These are phyloP conservation scores for Excalfactoria chinensis DNA, from an alignment of 2,113 vertebrate genomes.

Conservation along the genomic window DNA sequence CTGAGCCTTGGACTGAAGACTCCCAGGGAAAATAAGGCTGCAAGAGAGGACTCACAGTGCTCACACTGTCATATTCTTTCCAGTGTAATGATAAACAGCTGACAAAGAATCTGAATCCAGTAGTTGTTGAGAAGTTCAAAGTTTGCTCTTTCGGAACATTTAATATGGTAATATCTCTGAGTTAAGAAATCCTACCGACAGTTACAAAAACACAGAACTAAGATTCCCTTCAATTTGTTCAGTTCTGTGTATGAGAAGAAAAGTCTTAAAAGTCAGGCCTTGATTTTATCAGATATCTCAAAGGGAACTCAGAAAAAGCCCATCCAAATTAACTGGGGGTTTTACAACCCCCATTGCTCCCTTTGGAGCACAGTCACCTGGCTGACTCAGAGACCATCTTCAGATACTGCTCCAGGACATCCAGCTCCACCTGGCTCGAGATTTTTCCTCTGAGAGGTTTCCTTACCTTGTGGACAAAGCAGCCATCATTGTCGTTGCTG, in stretches of 20 bases:
- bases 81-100: neutral
- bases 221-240: neutral
- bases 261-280: neutral
- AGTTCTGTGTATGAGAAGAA: neutral
- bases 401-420: too few relatives aligned
- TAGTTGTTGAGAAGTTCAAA: neutral
- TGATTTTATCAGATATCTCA: too few relatives aligned
- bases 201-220: neutral
- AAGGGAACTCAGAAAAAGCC: neutral
- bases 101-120: too few relatives aligned
- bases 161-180: neutral
- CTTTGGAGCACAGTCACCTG: neutral
- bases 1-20: neutral
- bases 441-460: neutral
- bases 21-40: neutral
- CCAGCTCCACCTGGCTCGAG: too few relatives aligned
- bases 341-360: accelerated
- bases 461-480: neutral
- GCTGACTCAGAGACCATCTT: neutral
- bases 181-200: neutral
- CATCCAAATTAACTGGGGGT: too few relatives aligned
- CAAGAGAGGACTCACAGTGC: neutral
- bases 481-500: too few relatives aligned
- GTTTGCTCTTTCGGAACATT: neutral
- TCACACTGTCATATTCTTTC: neutral